A percentile compares a stretch with the other conserved stretches of the same genome.
phyloP scores from a whole-genome alignment of 2,797 vertebrate genomes.

The Linurgus olivaceus region DNA sequence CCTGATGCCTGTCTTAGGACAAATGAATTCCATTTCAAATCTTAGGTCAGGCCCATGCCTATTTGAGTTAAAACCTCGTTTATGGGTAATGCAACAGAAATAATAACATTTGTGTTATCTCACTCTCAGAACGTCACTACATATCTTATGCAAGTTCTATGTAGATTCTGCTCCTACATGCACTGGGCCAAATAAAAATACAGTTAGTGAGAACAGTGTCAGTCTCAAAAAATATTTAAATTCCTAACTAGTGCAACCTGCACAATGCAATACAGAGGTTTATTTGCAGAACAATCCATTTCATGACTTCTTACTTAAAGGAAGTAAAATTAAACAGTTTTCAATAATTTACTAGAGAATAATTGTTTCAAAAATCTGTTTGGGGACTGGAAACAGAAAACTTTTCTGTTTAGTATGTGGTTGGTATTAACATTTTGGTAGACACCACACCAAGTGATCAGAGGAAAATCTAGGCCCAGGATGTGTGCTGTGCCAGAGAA shows the following conservation, averaged over 20 bases:
- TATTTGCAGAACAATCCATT: neutral
- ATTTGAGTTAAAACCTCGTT: neutral
- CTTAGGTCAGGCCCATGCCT: neutral
- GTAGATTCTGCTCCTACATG: neutral
- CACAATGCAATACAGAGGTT: neutral
- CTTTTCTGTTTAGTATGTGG: neutral
- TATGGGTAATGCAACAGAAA: neutral
- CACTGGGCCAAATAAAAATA: neutral
- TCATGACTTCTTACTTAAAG: neutral
- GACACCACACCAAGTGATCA: neutral
- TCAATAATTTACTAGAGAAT: neutral
- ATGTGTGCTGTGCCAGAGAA: neutral
- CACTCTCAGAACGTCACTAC: neutral
- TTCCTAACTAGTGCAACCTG: neutral
- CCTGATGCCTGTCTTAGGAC: neutral
- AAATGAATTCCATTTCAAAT: neutral
- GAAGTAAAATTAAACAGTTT: neutral
- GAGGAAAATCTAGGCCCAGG: neutral
- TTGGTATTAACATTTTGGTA: neutral
- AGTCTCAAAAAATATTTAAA: neutral
- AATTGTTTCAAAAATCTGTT: neutral
- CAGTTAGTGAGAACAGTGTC: neutral
- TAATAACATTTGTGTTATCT: neutral
- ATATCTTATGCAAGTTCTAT: neutral
- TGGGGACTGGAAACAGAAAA: neutral